Percentiles rank a stretch among this genome's conserved stretches.
Evolutionary conservation across 1,140 invertebrate species (phyloP).

Genomic region (Papilio machaon): DNA sequence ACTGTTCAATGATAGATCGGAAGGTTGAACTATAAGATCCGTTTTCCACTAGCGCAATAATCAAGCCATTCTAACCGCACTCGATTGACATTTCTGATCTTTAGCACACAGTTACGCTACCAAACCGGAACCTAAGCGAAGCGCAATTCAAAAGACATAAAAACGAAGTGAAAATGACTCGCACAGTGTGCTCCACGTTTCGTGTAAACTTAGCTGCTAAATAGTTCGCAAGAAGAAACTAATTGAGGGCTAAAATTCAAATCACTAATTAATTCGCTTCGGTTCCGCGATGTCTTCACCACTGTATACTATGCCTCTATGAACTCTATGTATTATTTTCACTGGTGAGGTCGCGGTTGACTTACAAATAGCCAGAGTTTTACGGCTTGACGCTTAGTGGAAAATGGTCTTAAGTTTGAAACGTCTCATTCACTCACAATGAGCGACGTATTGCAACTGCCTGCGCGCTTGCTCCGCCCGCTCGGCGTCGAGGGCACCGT

Average conservation of each 20-base stretch:
- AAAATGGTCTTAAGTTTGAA: neutral
- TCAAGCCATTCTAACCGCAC: neutral
- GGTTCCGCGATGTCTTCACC: neutral
- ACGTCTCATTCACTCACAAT: constrained; percentile 68
- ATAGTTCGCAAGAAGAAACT: too few relatives aligned
- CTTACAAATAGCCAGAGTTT: neutral
- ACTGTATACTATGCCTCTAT: too few relatives aligned
- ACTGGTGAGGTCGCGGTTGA: neutral
- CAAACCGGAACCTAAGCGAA: too few relatives aligned
- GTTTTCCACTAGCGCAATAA: neutral
- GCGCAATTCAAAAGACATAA: too few relatives aligned
- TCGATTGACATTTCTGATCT: neutral
- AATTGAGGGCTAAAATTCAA: too few relatives aligned
- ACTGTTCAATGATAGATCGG: constrained; percentile 27
- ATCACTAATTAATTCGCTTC: too few relatives aligned
- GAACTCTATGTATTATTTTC: neutral
- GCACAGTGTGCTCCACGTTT: too few relatives aligned
- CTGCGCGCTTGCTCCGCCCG: constrained; percentile 82
- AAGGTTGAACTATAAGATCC: constrained; percentile 9
- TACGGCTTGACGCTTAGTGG: neutral
- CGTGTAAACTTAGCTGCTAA: too few relatives aligned
- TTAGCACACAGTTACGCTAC: too few relatives aligned
- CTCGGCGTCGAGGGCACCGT: constrained; percentile 94
- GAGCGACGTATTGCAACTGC: constrained; percentile 80
- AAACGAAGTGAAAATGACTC: too few relatives aligned